Base-by-base conservation (phyloP, 2,797 vertebrate genomes). In the Falco biarmicus region DNA sequence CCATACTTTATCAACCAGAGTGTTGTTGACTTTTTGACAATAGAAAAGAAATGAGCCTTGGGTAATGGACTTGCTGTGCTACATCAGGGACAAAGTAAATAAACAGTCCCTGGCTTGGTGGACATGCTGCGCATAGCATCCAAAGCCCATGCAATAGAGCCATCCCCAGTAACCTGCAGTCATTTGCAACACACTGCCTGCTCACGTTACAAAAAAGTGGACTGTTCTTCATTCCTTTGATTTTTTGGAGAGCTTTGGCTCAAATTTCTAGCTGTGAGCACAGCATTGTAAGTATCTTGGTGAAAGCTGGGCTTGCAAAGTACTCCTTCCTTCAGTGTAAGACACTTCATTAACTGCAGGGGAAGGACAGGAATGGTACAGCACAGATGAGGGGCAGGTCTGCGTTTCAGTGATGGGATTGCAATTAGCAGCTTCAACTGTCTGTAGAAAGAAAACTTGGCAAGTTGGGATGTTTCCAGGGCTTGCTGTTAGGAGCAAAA, bases 11-110 rank as follows among this genome's bases (percentile, higher is more conserved):
- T 54, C 25, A 54, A 34, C 60, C 60, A 54, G 80, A 73, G 34
- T 68, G 19, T 68, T 87, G 82, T 89, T 93, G 80, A 91, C 61
- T 79, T 95, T 91, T 75, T 85, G 87, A 80, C 31, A 91, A 84
- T 31, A 87, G 18, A 10, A 64, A 61, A 76, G 50, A 32, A 22
- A n/a, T 32, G 48, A 64, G 37, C 80, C 82, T 89, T 85, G 64
- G 78, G 51, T 34, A n/a, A 21, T 18, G 39, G 57, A 32, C 60
- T 93, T 50, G 41, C n/a, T 78, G 34, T 68, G 41, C 57, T 80
- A 15, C 54, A 51, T 71, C 79, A 83, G 15, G 31, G 60, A 22
- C 61, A 89, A 78, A 86, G 22, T 57, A 91, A 81, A 76, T 37
- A 75, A 88, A 45, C 41, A 60, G 20, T 18, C 8, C n/a, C 15